phyloP scores from a whole-genome alignment of 2,888 invertebrate genomes.

The Tiliacea citrago region DNA sequence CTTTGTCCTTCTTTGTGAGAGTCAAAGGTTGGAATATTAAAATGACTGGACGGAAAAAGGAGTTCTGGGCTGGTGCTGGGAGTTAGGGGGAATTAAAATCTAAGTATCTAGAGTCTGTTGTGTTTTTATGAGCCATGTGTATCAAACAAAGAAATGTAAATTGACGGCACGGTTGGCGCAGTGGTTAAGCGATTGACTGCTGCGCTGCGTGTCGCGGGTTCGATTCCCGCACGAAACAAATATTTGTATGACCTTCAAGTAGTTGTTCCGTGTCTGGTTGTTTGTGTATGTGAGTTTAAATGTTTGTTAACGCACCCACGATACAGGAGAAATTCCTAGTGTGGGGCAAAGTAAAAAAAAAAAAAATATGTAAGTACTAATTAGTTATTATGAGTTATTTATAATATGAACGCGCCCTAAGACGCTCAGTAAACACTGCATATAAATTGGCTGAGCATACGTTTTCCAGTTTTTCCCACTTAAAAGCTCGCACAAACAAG shows the following conservation, averaged over 20 bases:
- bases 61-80: slow-evolving; percentile 5
- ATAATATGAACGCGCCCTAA: background rate
- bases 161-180: too few species aligned
- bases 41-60: slow-evolving; percentile 28
- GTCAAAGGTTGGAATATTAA: slow-evolving; percentile 52
- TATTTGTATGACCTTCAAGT: too few species aligned
- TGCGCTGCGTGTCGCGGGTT: too few species aligned
- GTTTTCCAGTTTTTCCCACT: background rate
- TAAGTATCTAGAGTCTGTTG: background rate
- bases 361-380: background rate
- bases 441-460: background rate
- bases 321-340: too few species aligned
- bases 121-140: background rate
- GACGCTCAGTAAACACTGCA: background rate
- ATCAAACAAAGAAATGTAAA: too few species aligned
- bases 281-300: too few species aligned
- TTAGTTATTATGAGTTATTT: background rate
- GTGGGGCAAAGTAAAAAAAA: too few species aligned
- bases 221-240: too few species aligned
- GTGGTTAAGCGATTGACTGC: too few species aligned
- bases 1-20: slow-evolving; percentile 73
- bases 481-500: too few species aligned
- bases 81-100: background rate
- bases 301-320: too few species aligned
- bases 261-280: too few species aligned